These are phyloP conservation scores for Bubalus kerabau DNA, from an alignment of 2,113 vertebrate species.

Conservation along the genomic window DNA sequence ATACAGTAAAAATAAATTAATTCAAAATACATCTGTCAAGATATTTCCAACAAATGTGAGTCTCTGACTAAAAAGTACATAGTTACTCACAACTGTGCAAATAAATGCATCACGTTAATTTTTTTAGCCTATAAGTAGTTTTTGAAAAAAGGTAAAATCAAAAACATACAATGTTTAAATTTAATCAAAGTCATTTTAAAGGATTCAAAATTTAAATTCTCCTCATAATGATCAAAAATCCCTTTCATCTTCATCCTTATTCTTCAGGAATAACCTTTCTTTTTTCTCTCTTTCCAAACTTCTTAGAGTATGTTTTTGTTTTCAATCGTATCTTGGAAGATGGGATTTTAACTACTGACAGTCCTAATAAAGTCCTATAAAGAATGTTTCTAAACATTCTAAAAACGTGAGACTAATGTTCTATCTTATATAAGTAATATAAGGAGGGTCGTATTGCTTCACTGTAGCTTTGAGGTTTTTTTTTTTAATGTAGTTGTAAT, in stretches of 20 bases:
- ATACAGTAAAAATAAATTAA: neutral
- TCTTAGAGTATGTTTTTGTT: neutral
- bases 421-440: neutral
- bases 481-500: neutral
- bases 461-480: neutral
- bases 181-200: conserved; percentile 5
- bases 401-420: neutral
- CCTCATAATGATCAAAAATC: neutral
- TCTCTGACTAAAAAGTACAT: neutral
- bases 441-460: neutral
- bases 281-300: neutral
- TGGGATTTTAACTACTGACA: neutral
- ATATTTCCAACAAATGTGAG: neutral
- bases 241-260: neutral
- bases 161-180: neutral
- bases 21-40: conserved; percentile 6
- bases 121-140: neutral
- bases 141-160: neutral
- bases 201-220: neutral
- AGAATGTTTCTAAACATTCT: neutral
- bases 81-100: neutral
- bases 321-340: neutral
- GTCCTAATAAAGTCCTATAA: neutral
- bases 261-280: neutral
- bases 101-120: neutral